Base-by-base conservation (phyloP, 2,113 vertebrate species). In the Tenebrosternarchus preto region DNA sequence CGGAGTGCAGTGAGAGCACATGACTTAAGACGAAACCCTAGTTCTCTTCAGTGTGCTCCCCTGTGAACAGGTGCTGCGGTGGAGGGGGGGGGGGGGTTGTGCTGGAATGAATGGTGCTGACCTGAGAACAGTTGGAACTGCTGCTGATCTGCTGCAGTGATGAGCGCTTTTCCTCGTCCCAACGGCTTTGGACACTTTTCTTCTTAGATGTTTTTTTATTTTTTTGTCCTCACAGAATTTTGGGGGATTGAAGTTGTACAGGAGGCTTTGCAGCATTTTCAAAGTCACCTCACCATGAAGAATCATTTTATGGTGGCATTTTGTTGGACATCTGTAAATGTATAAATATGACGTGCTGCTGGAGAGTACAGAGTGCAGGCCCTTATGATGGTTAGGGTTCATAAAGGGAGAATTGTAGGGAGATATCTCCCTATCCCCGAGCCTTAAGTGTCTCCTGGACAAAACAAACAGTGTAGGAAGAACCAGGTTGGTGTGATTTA, bases 121-220 rank as follows among this genome's bases (percentile, higher is more conserved):
- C 74, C 74, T 6, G 19, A 50, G 74, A n/a, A 25, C 60, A 46
- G 33, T 63, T 36, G 2, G 27, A 64, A 76, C 19, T 64, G 36
- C 5, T 50, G 17, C 27, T 6, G 73, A 36, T 20, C 8, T 36
- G 27, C 29, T 17, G 20, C 20, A 67, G 25, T 68, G 64, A 36
- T 19, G 9, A 39, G 64, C 6, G 19, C 20, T 68, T 22, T n/a
- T 11, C 1, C 17, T 68, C 16, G 16, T 68, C 64, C 9, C 22
- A 11, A 2, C 0, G 33, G 19, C 33, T 22, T 8, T 22, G 31
- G 7, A 11, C 31, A 20, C 19, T 39, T n/a, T 19, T 39, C 64
- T 22, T 12, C 33, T 39, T 4, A 36, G 5, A 68, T 68, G 19
- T 68, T 33, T 68, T 27, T 15, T 55, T 76, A 68, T 68, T 5